Evolutionary conservation across 2,888 invertebrate genomes (phyloP), one percentile per base, ranked within the genome.

Genomic region (Drosophila pseudotakahashii): DNA sequence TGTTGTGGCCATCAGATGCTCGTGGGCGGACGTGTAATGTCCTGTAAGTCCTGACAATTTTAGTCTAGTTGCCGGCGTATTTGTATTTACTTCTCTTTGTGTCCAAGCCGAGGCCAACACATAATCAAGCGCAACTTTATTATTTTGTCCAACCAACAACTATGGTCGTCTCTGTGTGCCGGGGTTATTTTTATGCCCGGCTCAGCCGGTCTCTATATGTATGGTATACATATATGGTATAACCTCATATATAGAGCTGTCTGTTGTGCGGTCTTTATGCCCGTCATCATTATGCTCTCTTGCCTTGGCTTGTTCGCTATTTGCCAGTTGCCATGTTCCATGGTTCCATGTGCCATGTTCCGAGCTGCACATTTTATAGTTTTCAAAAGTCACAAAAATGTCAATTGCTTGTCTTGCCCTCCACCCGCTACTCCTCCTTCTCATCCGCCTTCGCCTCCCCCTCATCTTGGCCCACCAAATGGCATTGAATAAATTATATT

Each of bases 351-450:
- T 14, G 14, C 70, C 77, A 52, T 74, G 75, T 66, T 64, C 61
- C 64, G 50, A 63, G 77, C 72, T 86, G 84, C 89, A 88, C 89
- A 88, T 84, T 89, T 85, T 89, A 85, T 85, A 85, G 89, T 85
- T 85, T 77, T 89, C 78, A 87, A 89, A 85, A 87, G 89, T 86
- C 89, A 72, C 83, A 89, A 88, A 89, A 86, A 89, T 86, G 89
- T 87, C 88, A 81, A 88, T 89, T 84, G 87, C 81, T 83, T 86
- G 88, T 88, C 83, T 86, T 80, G 81, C 75, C 14, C 52, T 23
- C 23, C 47, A 11, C 14, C 41, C 13, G 30, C 37, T 23, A 3
- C 23, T 34, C 11, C 10, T 34, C 11, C 34, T 3, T 1, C 11
- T 0, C 26, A 41, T 30, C n/a, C n/a, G n/a, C n/a, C 19, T 19